A percentile compares a stretch with the other conserved stretches of the same genome.
These are phyloP conservation scores for Macaca fascicularis DNA, from an alignment of 2,113 vertebrate species.

Conservation along the genomic window T2T-MFA8v1.1 NC_088395.1:50586001-50586500, in stretches of 20 bases:
- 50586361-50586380: slow-evolving; percentile 26
- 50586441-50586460: slow-evolving; percentile 43
- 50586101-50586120: slow-evolving; percentile 1
- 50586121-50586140: slow-evolving; percentile 11
- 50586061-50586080: slow-evolving; percentile 3
- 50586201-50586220: background rate
- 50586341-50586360: background rate
- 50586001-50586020: slow-evolving; percentile 23
- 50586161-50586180: background rate
- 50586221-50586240: slow-evolving; percentile 11
- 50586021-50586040: background rate
- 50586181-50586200: background rate
- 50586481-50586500: background rate
- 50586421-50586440: slow-evolving; percentile 38
- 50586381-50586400: slow-evolving; percentile 33
- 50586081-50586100: slow-evolving; percentile 15
- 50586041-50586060: background rate
- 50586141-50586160: slow-evolving; percentile 43
- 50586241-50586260: slow-evolving; percentile 3
- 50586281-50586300: slow-evolving; percentile 44
- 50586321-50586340: background rate
- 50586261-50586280: slow-evolving; percentile 17
- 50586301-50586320: background rate
- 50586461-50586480: slow-evolving; percentile 32
- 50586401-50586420: slow-evolving; percentile 30